Conservation (phyloP, 2,888 invertebrate species). For the Tuberolachnus salignus region DNA sequence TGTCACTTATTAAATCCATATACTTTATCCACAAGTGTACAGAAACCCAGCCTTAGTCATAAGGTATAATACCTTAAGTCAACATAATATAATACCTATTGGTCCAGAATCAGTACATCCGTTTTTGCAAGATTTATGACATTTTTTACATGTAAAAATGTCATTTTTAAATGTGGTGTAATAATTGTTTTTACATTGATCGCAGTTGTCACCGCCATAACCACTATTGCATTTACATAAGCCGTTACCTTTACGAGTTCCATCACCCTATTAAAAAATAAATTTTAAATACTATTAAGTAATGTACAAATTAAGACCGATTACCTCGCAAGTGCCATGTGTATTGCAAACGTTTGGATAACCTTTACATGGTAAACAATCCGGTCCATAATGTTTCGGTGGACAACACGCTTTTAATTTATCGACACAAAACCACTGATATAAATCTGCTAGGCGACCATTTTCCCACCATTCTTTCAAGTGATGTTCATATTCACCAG, state of each 20-base stretch:
- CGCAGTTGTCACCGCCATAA: slow-evolving; percentile 79
- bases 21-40: too few species aligned
- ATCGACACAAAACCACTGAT: slow-evolving; percentile 80
- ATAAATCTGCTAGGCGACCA: slow-evolving; percentile 70
- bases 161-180: slow-evolving; percentile 76
- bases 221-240: slow-evolving; percentile 85
- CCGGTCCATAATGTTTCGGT: slow-evolving; percentile 78
- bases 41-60: too few species aligned
- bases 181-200: slow-evolving; percentile 75
- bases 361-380: slow-evolving; percentile 81
- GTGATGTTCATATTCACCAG: slow-evolving; percentile 80
- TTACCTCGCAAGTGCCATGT: slow-evolving; percentile 77
- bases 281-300: background rate
- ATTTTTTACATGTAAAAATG: slow-evolving; percentile 77
- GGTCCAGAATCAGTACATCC: slow-evolving; percentile 77
- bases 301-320: background rate
- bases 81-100: slow-evolving; percentile 67
- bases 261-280: slow-evolving; percentile 70
- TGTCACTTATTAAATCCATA: too few species aligned
- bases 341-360: slow-evolving; percentile 77
- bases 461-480: slow-evolving; percentile 91
- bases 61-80: too few species aligned
- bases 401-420: slow-evolving; percentile 83
- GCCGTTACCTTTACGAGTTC: slow-evolving; percentile 92
- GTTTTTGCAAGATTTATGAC: slow-evolving; percentile 77